Evolutionary conservation across 53 echinoderm and acorn worm genomes (phyloP).

Genomic region (Paracentrotus lividus): DNA sequence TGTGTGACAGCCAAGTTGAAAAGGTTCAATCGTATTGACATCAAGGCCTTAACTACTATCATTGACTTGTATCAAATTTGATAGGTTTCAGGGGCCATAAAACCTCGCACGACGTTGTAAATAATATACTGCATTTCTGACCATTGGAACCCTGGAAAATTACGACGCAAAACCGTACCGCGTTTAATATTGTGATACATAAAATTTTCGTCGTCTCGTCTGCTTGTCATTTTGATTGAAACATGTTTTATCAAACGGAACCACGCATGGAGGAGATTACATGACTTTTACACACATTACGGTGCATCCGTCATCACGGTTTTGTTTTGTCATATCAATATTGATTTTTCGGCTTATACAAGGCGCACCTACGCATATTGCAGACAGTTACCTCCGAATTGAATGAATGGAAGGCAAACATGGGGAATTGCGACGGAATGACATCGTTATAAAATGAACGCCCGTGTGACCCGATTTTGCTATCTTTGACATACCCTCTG

Average conservation of each 20-base stretch:
- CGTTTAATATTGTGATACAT: background rate
- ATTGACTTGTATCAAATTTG: background rate
- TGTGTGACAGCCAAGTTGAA: background rate
- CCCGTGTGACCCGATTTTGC: background rate
- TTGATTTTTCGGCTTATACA: constrained; percentile 17
- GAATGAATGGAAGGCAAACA: background rate
- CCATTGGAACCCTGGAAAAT: background rate
- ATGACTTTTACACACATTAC: background rate
- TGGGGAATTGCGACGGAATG: background rate
- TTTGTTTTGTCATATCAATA: constrained; percentile 18
- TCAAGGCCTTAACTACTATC: background rate
- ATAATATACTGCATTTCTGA: background rate
- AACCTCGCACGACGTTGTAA: background rate
- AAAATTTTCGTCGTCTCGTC: constrained; percentile 7
- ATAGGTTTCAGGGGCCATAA: background rate
- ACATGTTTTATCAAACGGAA: background rate
- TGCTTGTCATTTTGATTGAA: background rate
- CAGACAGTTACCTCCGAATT: background rate
- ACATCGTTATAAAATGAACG: background rate
- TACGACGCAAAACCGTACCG: background rate
- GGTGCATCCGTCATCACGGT: background rate
- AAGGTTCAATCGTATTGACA: background rate
- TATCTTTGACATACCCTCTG: background rate
- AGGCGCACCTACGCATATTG: background rate
- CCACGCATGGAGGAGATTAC: background rate